Conservation (phyloP, 2,797 vertebrate species). For the Muraenolepis orangiensis region DNA sequence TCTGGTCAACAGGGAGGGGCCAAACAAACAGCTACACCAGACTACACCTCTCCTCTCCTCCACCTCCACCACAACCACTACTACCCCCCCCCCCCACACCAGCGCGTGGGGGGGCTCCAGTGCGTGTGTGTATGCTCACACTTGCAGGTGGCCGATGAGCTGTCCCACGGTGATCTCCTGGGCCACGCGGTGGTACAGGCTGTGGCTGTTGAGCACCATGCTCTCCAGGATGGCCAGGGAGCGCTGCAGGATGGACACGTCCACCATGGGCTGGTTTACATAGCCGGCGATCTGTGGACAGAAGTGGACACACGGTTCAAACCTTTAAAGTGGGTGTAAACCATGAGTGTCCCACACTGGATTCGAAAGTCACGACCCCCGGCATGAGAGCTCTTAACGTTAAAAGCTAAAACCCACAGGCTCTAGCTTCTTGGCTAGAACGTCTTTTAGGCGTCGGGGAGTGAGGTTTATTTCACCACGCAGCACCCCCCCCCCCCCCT, state of each 20-base stretch:
- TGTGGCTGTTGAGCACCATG: conserved; percentile 98
- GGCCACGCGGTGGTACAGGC: conserved; percentile 91
- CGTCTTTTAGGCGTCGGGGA: too few relatives aligned
- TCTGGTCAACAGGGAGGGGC: not conserved
- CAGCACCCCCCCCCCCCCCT: too few relatives aligned
- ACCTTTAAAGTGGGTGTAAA: too few relatives aligned
- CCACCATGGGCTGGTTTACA: conserved; percentile 94
- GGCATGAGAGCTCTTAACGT: too few relatives aligned
- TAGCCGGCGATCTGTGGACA: conserved; percentile 89
- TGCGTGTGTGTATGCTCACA: conserved; percentile 90
- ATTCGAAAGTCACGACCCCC: too few relatives aligned
- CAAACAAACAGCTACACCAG: not conserved
- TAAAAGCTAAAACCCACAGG: too few relatives aligned
- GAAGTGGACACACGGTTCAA: not conserved
- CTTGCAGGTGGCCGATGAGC: conserved; percentile 97
- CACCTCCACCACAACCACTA: not conserved
- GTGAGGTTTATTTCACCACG: too few relatives aligned
- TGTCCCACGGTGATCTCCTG: conserved; percentile 98
- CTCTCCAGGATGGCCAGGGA: conserved; percentile 97
- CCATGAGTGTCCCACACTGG: too few relatives aligned
- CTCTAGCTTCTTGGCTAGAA: too few relatives aligned
- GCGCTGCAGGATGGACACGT: conserved; percentile 95
- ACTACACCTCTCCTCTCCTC: conserved; percentile 8
- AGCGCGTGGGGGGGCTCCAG: conserved; percentile 46
- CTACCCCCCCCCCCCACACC: not conserved